Base-by-base conservation (phyloP, 2,888 invertebrate genomes). In the Drosophila rubida region DNA sequence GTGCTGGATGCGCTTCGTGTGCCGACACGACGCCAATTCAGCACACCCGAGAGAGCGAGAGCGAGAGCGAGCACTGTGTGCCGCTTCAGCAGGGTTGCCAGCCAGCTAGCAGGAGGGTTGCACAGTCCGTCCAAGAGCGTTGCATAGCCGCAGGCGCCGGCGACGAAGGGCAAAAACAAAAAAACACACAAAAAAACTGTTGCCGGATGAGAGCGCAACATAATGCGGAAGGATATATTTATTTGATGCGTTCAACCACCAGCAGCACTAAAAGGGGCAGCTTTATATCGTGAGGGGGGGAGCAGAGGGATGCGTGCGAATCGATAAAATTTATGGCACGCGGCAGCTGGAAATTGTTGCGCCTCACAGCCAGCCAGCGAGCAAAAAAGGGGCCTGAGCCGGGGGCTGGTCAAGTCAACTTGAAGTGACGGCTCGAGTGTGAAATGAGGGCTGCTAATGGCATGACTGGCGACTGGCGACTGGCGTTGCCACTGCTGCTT, bases 141-240 rank as follows among this genome's bases (percentile, higher is more conserved):
- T 72, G 84, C 84, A 69, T 87, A 78, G 71, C 86, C 80, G 68
- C 75, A 80, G 83, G 83, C 83, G 88, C 83, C 83, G 80, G 85
- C 70, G 55, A 54, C 68, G 51, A 42, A 59, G 39, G 11, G 39
- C 22, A 23, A 45, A 23, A 39, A 42, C 14, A 32, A 19, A 13
- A 2, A 23, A 19, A 19, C 2, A 23, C 0, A 25, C 5, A 7
- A 42, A 59, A 66, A 68, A 79, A 86, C 81, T 79, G 88, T 82
- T 82, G 82, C 76, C 80, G 83, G 69, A 79, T 85, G 88, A 76
- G 76, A 70, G 68, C 64, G 88, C 78, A 67, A 63, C 68, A 82
- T 74, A 79, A 83, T 82, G 81, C 85, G 87, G 85, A 87, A 84
- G 85, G 88, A 86, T 89, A 79, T 87, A 88, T 84, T 86, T 88